These are phyloP conservation scores for Prinia subflava DNA, from an alignment of 2,113 vertebrate genomes.

Conservation along the genomic window DNA sequence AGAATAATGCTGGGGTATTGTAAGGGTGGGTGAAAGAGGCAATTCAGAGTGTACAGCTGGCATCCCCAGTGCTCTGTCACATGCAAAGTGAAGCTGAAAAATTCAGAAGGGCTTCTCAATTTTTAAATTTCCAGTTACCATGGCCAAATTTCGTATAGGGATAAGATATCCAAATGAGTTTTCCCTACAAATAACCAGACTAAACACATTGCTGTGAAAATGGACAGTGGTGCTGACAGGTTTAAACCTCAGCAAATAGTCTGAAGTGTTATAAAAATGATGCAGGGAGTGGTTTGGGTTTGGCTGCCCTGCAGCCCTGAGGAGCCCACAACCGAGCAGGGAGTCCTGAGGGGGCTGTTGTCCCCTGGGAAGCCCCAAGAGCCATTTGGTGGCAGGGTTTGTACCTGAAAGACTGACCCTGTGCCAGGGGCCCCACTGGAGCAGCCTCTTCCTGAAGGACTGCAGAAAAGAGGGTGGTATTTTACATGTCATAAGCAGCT, in stretches of 20 bases:
- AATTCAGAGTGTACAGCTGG: not conserved
- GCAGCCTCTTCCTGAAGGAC: not conserved
- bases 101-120: not conserved
- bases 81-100: not conserved
- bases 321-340: not conserved
- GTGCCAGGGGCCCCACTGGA: rapidly evolving
- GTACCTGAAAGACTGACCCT: not conserved
- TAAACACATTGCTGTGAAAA: not conserved
- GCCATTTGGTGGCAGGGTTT: not conserved
- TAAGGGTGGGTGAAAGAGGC: not conserved
- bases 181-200: not conserved
- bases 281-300: rapidly evolving
- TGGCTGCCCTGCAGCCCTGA: not conserved
- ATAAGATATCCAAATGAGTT: not conserved
- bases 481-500: not conserved
- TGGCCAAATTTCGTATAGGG: not conserved
- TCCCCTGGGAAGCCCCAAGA: not conserved
- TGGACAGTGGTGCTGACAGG: not conserved
- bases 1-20: not conserved
- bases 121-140: not conserved
- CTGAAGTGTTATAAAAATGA: too few species aligned
- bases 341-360: too few species aligned
- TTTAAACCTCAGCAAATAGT: not conserved
- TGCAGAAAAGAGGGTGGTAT: not conserved
- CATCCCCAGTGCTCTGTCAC: not conserved